Evolutionary conservation across 2,888 invertebrate genomes (phyloP).

Genomic region (Craniophora ligustri): DNA sequence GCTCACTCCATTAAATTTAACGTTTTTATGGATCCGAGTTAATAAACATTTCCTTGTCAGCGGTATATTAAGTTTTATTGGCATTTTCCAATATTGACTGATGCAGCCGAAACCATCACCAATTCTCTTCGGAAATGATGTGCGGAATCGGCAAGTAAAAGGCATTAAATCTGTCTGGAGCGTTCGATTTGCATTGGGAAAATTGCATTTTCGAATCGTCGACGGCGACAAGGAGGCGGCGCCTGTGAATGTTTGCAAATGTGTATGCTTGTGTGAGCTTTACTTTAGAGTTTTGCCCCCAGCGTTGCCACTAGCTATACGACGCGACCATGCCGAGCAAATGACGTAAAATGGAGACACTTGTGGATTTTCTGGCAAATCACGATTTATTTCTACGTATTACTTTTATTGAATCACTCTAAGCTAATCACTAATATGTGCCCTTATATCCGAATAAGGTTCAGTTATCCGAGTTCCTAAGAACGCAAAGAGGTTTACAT

Average conservation of each 20-base stretch:
- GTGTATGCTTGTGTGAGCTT: constrained; percentile 71
- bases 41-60: constrained; percentile 27
- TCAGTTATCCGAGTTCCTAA: no score
- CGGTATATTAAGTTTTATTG: constrained; percentile 18
- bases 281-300: constrained; percentile 65
- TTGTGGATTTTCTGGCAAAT: constrained; percentile 38
- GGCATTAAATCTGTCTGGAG: constrained; percentile 85
- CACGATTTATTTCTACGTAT: constrained; percentile 21
- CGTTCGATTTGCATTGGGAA: constrained; percentile 86
- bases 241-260: constrained; percentile 76
- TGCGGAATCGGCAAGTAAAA: constrained; percentile 82
- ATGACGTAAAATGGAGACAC: constrained; percentile 33
- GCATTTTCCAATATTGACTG: constrained; percentile 43
- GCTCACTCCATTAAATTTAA: constrained; percentile 44
- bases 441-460: neutral
- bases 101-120: constrained; percentile 61
- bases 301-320: constrained; percentile 38
- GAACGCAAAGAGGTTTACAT: no score
- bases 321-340: constrained; percentile 28
- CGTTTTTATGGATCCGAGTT: constrained; percentile 28
- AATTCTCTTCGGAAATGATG: constrained; percentile 78
- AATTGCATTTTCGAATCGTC: constrained; percentile 84
- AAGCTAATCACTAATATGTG: constrained; percentile 7
- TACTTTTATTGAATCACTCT: constrained; percentile 27
- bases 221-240: constrained; percentile 73